Evolutionary conservation across 2,113 vertebrate species (phyloP), one percentile per base, ranked within the genome.

Genomic region (Apteryx owenii): DNA sequence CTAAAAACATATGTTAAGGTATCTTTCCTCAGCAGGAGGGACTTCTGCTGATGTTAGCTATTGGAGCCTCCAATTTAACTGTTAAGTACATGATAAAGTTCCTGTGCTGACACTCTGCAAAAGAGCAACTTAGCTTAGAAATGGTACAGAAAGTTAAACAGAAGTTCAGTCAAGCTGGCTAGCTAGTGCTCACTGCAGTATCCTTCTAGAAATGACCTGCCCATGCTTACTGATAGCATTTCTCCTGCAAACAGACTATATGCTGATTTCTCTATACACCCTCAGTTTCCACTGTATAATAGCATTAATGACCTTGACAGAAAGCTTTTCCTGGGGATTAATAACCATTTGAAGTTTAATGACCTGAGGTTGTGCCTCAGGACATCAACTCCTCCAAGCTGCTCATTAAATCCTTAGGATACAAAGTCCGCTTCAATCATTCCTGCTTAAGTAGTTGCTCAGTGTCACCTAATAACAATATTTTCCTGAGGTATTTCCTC

Each of bases 231-330:
- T 61, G 65, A 93, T n/a, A 72, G 6, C 15, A 31, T 89, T 69
- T 79, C 70, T 87, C 81, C 51, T 87, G 82, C 50, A 54, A 83
- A 83, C 40, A 90, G 64, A 60, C 64, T 40, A 7, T 58, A 73
- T 73, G 58, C 50, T 80, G 89, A 93, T 95, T 84, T 88, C 87
- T 91, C 20, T 0, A 33, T 81, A 46, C 5, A 10, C 16, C 54
- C 76, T 90, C 73, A 51, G 28, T 96, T 85, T 85, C 26, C 86
- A 84, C 48, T 90, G 92, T 88, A 88, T 86, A 95, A 91, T 69
- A 81, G 54, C 89, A 87, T 90, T 91, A 95, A 93, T 96, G 97
- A 95, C 96, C 94, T 97, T 97, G 85, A 80, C 72, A 92, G 66
- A 94, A 93, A 91, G 62, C 38, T 68, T 93, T 76, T 96, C 83